Evolutionary conservation across 2,797 vertebrate genomes (phyloP), one percentile per base, ranked within the genome.

Genomic region (Apogon hyalosoma): DNA sequence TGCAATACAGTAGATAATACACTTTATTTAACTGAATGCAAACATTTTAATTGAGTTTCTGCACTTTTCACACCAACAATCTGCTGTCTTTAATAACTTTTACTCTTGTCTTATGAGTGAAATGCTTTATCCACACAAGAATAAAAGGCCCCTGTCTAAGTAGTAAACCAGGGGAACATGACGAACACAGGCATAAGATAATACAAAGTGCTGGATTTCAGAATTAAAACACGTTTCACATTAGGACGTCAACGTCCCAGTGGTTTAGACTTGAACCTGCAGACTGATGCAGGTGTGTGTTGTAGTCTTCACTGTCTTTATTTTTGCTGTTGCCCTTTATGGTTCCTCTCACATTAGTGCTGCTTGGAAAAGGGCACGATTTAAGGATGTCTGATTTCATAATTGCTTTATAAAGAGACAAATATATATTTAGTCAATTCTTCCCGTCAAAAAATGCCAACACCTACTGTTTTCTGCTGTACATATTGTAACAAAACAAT

Each of bases 401-500:
- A 84, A 75, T 76, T 82, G 61, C 82, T 90, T 88, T 87, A 83
- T 75, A 84, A 87, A 83, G 63, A 80, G 64, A 79, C 60, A 79
- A 71, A 82, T 82, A 73, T 86, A 85, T 85, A 85, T 85, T 84
- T 78, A 72, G 56, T 61, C 46, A 55, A 16, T 53, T 72, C 67
- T 64, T 48, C 5, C 56, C 28, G 39, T 36, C 50, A 47, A 64
- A 75, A 75, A 63, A 77, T 57, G 73, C 63, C 74, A 80, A 86
- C 56, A 72, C 50, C 57, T 73, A 64, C 65, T 62, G 57, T 87
- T 91, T 90, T 91, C 73, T 87, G 90, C 64, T 93, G 90, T 93
- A 93, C 79, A 92, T 93, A 91, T 68, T 91, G 73, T 83, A 85
- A 81, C 78, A 87, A 77, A 86, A 79, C 75, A 83, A 79, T 87